phyloP scores from a whole-genome alignment of 53 echinoderm and acorn worm species.

The Henricia sp. region DNA sequence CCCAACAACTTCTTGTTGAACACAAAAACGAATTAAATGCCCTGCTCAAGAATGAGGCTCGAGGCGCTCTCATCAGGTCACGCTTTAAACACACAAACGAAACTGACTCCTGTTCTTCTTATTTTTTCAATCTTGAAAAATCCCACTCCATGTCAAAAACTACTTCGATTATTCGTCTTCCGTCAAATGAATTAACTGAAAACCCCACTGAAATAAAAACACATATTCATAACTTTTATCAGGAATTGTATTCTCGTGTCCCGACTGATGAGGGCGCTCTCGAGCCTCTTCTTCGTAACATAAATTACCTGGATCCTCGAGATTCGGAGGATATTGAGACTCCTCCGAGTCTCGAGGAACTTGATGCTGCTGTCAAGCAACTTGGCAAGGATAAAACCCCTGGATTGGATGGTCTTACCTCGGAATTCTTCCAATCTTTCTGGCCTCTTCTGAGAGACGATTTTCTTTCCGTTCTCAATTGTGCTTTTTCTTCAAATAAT shows the following conservation, averaged over 20 bases:
- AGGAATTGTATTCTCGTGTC: neutral
- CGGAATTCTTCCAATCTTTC: slow-evolving; percentile 49
- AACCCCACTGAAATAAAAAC: slow-evolving; percentile 5
- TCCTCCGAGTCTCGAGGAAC: slow-evolving; percentile 6
- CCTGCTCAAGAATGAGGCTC: slow-evolving; percentile 5
- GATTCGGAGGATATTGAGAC: slow-evolving; percentile 11
- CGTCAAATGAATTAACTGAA: neutral
- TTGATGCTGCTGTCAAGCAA: slow-evolving; percentile 18
- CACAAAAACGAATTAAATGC: slow-evolving; percentile 17
- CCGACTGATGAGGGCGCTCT: slow-evolving; percentile 21
- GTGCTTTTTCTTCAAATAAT: neutral
- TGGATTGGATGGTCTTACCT: slow-evolving; percentile 36
- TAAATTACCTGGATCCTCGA: neutral
- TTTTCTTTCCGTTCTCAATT: slow-evolving; percentile 37
- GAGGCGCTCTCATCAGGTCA: slow-evolving; percentile 33
- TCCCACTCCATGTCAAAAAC: slow-evolving; percentile 5
- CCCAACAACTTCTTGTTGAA: slow-evolving; percentile 7
- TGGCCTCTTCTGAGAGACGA: slow-evolving; percentile 54
- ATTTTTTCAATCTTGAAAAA: slow-evolving; percentile 30
- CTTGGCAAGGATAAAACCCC: slow-evolving; percentile 34
- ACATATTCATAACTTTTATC: neutral
- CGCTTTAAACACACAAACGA: slow-evolving; percentile 25
- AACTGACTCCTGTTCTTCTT: slow-evolving; percentile 11
- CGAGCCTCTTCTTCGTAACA: neutral
- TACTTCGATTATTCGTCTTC: neutral